A percentile compares a stretch with the other conserved stretches of the same genome.
Evolutionary conservation across 2,888 invertebrate species (phyloP).

Genomic region (Anodontia alba): DNA sequence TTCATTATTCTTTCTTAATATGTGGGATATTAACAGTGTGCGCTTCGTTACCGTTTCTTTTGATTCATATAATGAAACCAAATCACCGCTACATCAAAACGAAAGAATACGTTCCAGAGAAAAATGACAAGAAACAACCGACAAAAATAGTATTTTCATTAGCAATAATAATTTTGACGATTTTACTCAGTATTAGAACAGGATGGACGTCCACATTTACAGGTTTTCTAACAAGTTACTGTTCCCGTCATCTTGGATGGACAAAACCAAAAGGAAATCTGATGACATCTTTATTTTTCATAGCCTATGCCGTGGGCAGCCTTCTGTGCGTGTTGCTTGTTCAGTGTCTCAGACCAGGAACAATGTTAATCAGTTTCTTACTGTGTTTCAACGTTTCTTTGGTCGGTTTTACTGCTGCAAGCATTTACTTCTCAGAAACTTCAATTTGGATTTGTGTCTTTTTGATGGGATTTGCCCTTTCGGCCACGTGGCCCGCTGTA

Average conservation of each 20-base stretch:
- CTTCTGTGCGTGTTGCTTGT: constrained; percentile 45
- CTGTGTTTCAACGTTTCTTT: constrained; percentile 22
- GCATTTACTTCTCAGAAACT: constrained; percentile 28
- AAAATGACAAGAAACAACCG: background rate
- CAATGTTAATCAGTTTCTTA: constrained; percentile 40
- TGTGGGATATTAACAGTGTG: constrained; percentile 17
- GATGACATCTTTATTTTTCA: constrained; percentile 32
- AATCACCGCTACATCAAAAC: background rate
- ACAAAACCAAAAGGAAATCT: constrained; percentile 29
- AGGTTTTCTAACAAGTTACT: constrained; percentile 40
- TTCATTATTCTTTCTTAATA: constrained; percentile 49
- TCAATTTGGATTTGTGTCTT: constrained; percentile 54
- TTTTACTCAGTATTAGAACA: constrained; percentile 28
- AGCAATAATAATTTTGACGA: background rate
- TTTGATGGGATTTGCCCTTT: constrained; percentile 50
- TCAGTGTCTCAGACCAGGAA: constrained; percentile 35
- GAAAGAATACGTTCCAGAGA: background rate
- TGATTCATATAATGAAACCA: background rate
- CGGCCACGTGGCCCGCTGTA: constrained; percentile 53
- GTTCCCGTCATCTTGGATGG: constrained; percentile 33
- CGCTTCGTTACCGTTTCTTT: constrained; percentile 9
- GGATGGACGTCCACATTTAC: constrained; percentile 40
- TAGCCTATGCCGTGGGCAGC: constrained; percentile 36
- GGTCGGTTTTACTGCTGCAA: constrained; percentile 37
- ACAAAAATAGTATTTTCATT: background rate